Evolutionary conservation across 2,797 vertebrate species (phyloP), one percentile per base, ranked within the genome.

Genomic region (Gobio occitaniae): DNA sequence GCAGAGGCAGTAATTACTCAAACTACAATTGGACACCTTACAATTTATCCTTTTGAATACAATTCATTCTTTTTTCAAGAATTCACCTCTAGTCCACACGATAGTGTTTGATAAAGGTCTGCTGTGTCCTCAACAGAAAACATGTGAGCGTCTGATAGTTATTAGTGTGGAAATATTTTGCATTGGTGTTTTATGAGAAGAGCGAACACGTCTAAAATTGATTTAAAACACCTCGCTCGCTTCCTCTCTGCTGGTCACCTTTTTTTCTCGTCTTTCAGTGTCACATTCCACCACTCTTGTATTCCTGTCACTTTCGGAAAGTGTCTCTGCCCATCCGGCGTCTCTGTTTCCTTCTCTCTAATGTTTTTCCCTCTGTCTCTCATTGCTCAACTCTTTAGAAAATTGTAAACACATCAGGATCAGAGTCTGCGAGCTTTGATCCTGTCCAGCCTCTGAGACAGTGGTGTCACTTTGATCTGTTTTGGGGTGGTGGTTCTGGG

Each of bases 401-500:
- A 88, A 71, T 86, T 79, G 87, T 86, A 84, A 88, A 88, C 89
- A 84, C 87, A 65, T 85, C 78, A n/a, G 69, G 89, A 89, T 88
- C 72, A 81, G 83, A 84, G 72, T 70, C 82, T 29, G 17, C 25
- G 2, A 77, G 83, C 88, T 89, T 86, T 90, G 88, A 90, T 91
- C 84, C 89, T 70, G 69, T 84, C 85, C 85, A 83, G 74, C 85
- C 86, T 82, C 88, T 89, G 86, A 86, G 83, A 86, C 85, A 86
- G 59, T 82, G 86, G 76, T 86, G 88, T 80, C 78, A 88, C 89
- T 90, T 90, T 90, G 87, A 90, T 90, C 83, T 89, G 89, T 86
- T 88, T 88, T 84, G 84, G 85, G 88, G 78, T 86, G 82, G 85
- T 87, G 85, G 83, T 83, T 87, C 69, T 84, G 77, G 86, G 80